Evolutionary conservation across 2,113 vertebrate species (phyloP).

Genomic region (Hypomesus transpacificus): DNA sequence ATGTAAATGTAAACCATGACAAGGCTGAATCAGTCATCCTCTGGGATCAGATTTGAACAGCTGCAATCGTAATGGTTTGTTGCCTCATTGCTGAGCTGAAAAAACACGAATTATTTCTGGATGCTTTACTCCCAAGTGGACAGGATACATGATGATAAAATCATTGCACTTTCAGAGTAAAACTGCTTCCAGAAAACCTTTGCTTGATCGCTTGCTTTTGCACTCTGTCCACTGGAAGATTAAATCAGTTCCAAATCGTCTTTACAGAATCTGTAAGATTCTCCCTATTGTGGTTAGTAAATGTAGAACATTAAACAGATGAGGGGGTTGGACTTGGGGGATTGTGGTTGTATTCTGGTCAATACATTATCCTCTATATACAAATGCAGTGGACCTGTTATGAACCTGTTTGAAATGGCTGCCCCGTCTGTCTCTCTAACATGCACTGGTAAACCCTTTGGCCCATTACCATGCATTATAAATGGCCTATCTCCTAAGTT

Average conservation of each 20-base stretch:
- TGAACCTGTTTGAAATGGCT: constrained; percentile 36
- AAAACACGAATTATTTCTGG: background rate
- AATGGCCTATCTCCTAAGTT: constrained; percentile 45
- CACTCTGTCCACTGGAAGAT: background rate
- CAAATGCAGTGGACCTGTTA: background rate
- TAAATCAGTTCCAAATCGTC: background rate
- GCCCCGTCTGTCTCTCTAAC: constrained; percentile 33
- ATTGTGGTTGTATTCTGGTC: background rate
- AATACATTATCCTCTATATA: background rate
- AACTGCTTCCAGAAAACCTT: background rate
- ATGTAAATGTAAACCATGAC: too few species aligned
- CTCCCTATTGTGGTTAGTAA: background rate
- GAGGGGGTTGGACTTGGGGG: background rate
- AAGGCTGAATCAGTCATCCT: constrained; percentile 14
- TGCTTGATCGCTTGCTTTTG: background rate
- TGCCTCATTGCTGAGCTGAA: background rate
- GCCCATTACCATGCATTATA: constrained; percentile 62
- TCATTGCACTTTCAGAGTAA: constrained; percentile 4
- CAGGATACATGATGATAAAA: background rate
- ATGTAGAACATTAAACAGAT: background rate
- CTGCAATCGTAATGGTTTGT: background rate
- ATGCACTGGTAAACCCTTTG: constrained; percentile 45
- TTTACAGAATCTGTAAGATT: background rate
- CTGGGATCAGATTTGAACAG: constrained; percentile 1
- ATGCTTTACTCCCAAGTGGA: background rate